Evolutionary conservation across 2,888 invertebrate genomes (phyloP).

Genomic region (Parthenolecanium corni): DNA sequence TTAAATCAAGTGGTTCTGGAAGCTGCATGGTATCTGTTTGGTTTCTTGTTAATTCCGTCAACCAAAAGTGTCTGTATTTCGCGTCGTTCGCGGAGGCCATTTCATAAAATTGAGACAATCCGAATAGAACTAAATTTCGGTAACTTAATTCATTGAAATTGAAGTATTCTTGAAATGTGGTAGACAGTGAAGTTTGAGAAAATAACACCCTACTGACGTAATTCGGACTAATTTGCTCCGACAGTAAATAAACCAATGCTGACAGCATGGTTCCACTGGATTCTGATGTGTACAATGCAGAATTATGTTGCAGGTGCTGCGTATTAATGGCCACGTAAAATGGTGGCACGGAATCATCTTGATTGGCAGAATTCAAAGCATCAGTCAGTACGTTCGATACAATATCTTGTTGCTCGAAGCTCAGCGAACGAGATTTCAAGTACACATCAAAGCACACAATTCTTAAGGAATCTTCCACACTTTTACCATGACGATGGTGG

Average conservation of each 20-base stretch:
- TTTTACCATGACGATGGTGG: conserved; percentile 4
- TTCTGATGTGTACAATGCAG: background rate
- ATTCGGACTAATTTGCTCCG: background rate
- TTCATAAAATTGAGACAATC: conserved; percentile 12
- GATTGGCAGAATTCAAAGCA: background rate
- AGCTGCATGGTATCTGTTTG: background rate
- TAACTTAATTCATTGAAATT: background rate
- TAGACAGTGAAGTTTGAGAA: background rate
- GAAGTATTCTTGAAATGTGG: background rate
- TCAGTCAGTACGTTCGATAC: background rate
- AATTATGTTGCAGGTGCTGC: background rate
- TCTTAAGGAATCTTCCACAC: conserved; percentile 41
- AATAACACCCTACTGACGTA: conserved; percentile 10
- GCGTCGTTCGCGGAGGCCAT: background rate
- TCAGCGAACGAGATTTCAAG: conserved; percentile 44
- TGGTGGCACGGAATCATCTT: background rate
- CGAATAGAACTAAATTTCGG: conserved; percentile 6
- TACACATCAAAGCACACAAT: conserved; percentile 55
- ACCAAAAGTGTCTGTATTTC: conserved; percentile 1
- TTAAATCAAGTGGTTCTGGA: background rate
- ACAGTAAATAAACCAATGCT: background rate
- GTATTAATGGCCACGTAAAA: conserved; percentile 4
- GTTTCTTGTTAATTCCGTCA: background rate
- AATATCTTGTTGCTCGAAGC: conserved; percentile 22
- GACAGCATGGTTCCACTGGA: background rate